Evolutionary conservation across 2,113 vertebrate species (phyloP), one percentile per base, ranked within the genome.

Genomic region (Cephalopterus ornatus): DNA sequence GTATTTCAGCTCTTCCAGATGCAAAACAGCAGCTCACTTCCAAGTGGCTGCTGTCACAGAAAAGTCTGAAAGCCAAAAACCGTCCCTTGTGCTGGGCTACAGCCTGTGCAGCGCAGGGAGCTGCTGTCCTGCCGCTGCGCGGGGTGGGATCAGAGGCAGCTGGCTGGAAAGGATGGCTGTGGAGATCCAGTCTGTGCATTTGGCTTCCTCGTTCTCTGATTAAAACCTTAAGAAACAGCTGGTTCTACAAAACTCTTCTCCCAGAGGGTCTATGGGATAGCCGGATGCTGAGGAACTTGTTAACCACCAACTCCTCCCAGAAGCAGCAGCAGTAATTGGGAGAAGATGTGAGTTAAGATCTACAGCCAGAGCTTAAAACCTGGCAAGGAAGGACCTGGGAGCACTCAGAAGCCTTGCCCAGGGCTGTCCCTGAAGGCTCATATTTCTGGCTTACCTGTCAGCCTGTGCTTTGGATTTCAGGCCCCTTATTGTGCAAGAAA

Each of bases 331-430:
- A 33, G 72, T 96, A 93, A 94, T 28, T 97, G 78, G 72, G 89
- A 92, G 78, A 96, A 86, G 92, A 91, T 94, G 91, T 80, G 85
- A 84, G 62, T 88, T 90, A 67, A 90, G 67, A 85, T 92, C 82
- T 93, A 84, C 41, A 75, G 75, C 71, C 81, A 77, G 92, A 79
- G 47, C 76, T 97, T 93, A 77, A 93, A 96, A 79, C 39, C 88
- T 95, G 93, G 46, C n/a, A 52, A 49, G 82, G 44, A 93, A 26
- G 24, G 59, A 65, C 68, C 50, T 82, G 3, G 26, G 85, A 93
- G 67, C 12, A 2, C 52, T 80, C 53, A 14, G 49, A 71, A 50
- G 59, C 63, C 62, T 84, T 7, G 20, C 74, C 65, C 47, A 42
- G 75, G 74, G 37, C 68, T 83, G 68, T 75, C 91, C 46, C 87